Percentiles rank a stretch among this genome's conserved stretches.
phyloP scores from a whole-genome alignment of 2,797 vertebrate species.

The Parauchenoglanis punctatus region DNA sequence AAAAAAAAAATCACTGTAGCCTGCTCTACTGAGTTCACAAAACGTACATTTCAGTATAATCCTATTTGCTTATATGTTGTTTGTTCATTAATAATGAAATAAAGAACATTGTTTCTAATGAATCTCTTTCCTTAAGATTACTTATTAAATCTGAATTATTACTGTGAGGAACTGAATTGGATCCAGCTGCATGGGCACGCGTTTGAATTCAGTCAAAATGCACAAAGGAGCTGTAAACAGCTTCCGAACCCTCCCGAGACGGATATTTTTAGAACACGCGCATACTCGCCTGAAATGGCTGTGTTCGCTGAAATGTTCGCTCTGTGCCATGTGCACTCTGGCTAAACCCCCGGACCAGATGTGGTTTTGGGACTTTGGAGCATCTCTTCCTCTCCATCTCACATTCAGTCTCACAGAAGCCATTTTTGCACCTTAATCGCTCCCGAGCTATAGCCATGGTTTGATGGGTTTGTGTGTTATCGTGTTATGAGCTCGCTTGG shows the following conservation, averaged over 20 bases:
- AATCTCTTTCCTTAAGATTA: background rate
- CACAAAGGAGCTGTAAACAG: constrained; percentile 50
- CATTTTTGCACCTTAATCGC: background rate
- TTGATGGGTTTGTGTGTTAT: background rate
- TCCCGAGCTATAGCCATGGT: background rate
- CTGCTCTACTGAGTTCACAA: background rate
- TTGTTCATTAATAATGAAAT: background rate
- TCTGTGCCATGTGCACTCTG: constrained; percentile 37
- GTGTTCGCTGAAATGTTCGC: constrained; percentile 42
- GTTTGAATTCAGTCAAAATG: constrained; percentile 30
- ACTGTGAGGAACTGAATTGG: background rate
- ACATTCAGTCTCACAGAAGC: constrained; percentile 12
- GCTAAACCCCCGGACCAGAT: constrained; percentile 50
- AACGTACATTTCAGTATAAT: background rate
- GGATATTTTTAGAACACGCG: constrained; percentile 50
- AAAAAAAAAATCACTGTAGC: background rate
- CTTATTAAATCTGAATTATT: background rate
- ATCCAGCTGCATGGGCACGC: background rate
- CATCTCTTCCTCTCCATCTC: constrained; percentile 20
- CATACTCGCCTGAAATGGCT: constrained; percentile 46
- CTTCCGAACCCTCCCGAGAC: constrained; percentile 53
- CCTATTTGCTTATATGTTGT: background rate
- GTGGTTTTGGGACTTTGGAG: constrained; percentile 47
- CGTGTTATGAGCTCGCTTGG: background rate
- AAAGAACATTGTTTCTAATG: background rate